Evolutionary conservation across 1,140 invertebrate species (phyloP).

Genomic region (Drosophila bocki): DNA sequence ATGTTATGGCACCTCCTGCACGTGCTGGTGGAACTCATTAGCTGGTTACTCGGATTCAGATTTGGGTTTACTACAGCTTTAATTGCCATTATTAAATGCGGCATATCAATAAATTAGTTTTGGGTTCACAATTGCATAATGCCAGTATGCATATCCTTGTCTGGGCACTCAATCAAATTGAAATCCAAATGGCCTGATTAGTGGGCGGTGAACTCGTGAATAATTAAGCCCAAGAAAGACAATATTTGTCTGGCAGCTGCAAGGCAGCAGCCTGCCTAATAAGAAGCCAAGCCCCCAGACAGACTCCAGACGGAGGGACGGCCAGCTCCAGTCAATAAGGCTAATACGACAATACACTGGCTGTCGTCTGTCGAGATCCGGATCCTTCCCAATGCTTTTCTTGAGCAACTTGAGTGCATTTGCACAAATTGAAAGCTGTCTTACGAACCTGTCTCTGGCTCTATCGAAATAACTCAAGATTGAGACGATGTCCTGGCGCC

Average conservation of each 20-base stretch:
- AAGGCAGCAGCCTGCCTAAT: constrained; percentile 26
- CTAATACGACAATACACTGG: constrained; percentile 43
- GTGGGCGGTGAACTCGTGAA: constrained; percentile 29
- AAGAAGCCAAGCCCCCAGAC: constrained; percentile 37
- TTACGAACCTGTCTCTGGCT: constrained; percentile 19
- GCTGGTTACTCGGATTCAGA: background rate
- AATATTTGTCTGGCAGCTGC: constrained; percentile 39
- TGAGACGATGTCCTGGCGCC: constrained; percentile 19
- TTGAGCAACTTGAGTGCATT: constrained; percentile 51
- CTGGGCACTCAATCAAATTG: constrained; percentile 56
- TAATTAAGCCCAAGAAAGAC: constrained; percentile 44
- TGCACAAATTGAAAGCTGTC: constrained; percentile 60
- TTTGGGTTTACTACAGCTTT: background rate
- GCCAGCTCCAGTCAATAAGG: constrained; percentile 38
- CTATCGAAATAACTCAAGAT: constrained; percentile 51
- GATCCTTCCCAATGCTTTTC: constrained; percentile 13
- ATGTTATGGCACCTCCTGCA: constrained; percentile 57
- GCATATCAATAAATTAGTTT: constrained; percentile 50
- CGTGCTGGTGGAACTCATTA: constrained; percentile 50
- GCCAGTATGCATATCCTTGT: constrained; percentile 8
- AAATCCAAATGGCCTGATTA: constrained; percentile 46
- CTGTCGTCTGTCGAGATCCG: constrained; percentile 15
- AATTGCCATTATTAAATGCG: constrained; percentile 44
- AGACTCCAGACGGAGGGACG: constrained; percentile 3
- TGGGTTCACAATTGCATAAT: constrained; percentile 17